Base-by-base conservation (phyloP, 2,888 invertebrate genomes). In the Ashinkailepas kermadecensis region DNA sequence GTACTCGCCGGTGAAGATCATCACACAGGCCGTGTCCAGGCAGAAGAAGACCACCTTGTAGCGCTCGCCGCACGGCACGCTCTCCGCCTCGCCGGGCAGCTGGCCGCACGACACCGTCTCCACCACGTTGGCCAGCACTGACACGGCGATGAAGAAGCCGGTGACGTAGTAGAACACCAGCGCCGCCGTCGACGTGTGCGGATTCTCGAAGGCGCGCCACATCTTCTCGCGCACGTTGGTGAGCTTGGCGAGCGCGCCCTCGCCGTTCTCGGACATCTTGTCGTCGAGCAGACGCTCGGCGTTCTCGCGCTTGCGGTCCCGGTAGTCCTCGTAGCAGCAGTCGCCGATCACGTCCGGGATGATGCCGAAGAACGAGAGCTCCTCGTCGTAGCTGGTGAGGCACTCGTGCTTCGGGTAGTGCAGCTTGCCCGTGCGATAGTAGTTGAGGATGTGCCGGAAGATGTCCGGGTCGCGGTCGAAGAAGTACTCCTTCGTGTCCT, bases 191-290 rank as follows among this genome's bases (percentile, higher is more conserved):
- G 97, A 97, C 83, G 97, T 97, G 89, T 99, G 99, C 59, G 99
- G 97, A 90, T 99, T 99, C 89, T 99, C 99, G 88, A 99, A 99
- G 80, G 99, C 99, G 86, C 98, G 91, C 99, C 99, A 99, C 97
- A 99, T 97, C 88, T 95, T 95, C 88, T 98, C 94, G 85, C 95
- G 91, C 86, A 95, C 91, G 87, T 95, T 94, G 83, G 94, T 94
- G 85, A 95, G 91, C 58, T 83, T 83, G 58, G 83, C 81, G 78
- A 83, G 84, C 89, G 95, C 90, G 87, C 93, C 93, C 88, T 95
- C 95, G 81, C 95, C 95, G 86, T 94, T 95, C 88, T 96, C 96
- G 85, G 95, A 95, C 83, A 96, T 89, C 88, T 95, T 95, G 89
- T 99, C 99, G 88, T 99, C 99, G 93, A 98, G 94, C 82, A 99